Percentiles rank a stretch among this genome's conserved stretches.
Conservation (phyloP, 2,113 vertebrate species). For the Oncorhynchus nerka region DNA sequence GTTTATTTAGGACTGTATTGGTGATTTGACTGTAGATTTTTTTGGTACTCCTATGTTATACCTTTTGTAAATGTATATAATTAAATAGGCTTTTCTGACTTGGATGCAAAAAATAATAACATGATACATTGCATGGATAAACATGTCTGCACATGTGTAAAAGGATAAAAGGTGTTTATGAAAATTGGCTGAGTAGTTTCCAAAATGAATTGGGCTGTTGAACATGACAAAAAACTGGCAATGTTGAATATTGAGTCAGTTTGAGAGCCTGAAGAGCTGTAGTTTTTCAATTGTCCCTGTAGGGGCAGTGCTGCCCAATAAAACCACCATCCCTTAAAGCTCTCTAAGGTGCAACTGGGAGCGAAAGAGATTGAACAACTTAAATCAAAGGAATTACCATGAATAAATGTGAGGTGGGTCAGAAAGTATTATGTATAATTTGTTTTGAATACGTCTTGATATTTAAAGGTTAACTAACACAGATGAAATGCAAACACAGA, state of each 20-base stretch:
- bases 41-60: neutral
- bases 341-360: neutral
- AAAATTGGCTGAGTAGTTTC: neutral
- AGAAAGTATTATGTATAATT: no score
- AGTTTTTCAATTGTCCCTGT: neutral
- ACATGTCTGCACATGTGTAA: neutral
- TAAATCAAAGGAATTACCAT: neutral
- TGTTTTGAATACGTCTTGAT: no score
- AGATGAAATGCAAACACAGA: no score
- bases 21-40: neutral
- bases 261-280: neutral
- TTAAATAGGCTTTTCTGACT: neutral
- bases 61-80: neutral
- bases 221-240: neutral
- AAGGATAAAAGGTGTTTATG: neutral
- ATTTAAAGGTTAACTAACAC: no score
- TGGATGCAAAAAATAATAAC: neutral
- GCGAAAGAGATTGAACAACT: neutral
- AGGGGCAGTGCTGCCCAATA: conserved; percentile 44
- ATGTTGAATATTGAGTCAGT: neutral
- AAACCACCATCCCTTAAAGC: conserved; percentile 4
- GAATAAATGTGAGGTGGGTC: neutral
- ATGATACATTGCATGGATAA: neutral
- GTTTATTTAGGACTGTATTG: neutral
- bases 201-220: neutral